A percentile compares a stretch with the other conserved stretches of the same genome.
These are phyloP conservation scores for Heliangelus exortis DNA, from an alignment of 2,797 vertebrate genomes.

Conservation along the genomic window DNA sequence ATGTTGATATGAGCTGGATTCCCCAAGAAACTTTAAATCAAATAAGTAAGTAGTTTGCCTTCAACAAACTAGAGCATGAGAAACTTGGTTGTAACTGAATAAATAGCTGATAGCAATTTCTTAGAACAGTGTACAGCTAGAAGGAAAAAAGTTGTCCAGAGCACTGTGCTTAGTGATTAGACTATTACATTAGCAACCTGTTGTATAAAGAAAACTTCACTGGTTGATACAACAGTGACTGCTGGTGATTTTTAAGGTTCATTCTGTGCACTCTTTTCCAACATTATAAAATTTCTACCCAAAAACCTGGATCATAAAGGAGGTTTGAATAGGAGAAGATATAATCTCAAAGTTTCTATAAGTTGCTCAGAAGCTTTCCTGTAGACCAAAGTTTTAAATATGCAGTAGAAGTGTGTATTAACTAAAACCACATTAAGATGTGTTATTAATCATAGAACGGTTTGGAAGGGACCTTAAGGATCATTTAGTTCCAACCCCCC, in stretches of 20 bases:
- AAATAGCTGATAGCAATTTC: not conserved
- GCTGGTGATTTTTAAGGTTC: not conserved
- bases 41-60: conserved; percentile 88
- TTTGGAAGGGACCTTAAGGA: no score
- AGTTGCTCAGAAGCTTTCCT: not conserved
- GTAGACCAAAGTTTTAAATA: not conserved
- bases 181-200: not conserved
- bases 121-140: not conserved
- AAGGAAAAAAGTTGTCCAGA: not conserved
- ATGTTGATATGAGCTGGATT: conserved; percentile 99
- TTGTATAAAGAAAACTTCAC: not conserved
- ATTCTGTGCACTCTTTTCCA: not conserved
- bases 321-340: not conserved
- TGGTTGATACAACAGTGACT: not conserved
- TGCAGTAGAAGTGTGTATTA: not conserved
- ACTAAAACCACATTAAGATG: not conserved
- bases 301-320: not conserved
- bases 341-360: not conserved
- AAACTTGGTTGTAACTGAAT: not conserved
- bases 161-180: not conserved
- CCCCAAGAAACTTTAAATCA: conserved; percentile 98
- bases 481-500: no score
- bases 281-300: not conserved
- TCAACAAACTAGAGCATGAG: not conserved
- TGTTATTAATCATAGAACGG: not conserved